phyloP scores from a whole-genome alignment of 2,113 vertebrate genomes.

The Cinclus cinclus region DNA sequence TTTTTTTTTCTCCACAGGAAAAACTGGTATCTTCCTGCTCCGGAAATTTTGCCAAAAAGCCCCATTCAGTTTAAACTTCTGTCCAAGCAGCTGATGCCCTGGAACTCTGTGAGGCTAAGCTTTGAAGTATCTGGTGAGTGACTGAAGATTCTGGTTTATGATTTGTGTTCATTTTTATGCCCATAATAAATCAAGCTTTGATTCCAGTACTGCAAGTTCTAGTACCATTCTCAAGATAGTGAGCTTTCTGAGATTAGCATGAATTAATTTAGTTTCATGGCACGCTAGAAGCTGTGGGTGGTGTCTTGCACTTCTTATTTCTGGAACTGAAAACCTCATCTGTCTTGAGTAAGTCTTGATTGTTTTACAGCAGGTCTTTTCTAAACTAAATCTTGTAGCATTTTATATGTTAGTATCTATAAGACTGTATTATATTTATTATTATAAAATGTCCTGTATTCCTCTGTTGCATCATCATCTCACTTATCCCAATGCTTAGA shows the following conservation, averaged over 20 bases:
- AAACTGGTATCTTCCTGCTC: constrained; percentile 94
- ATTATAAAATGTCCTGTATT: not conserved
- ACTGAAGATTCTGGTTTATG: not conserved
- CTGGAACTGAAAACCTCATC: not conserved
- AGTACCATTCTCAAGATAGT: not conserved
- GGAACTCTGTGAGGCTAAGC: constrained; percentile 83
- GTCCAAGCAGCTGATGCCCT: constrained; percentile 81
- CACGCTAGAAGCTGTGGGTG: not conserved
- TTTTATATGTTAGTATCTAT: not conserved
- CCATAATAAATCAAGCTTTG: not conserved
- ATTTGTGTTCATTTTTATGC: not conserved
- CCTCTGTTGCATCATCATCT: not conserved
- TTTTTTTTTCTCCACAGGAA: constrained; percentile 74
- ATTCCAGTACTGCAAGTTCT: not conserved
- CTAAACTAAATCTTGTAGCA: not conserved
- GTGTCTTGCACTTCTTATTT: not conserved
- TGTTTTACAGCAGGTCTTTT: not conserved
- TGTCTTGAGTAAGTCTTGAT: not conserved
- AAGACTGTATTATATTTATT: not conserved
- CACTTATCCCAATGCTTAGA: not conserved
- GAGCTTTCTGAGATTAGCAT: not conserved
- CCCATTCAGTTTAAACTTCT: constrained; percentile 83
- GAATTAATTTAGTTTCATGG: not conserved
- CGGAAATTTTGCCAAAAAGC: constrained; percentile 79
- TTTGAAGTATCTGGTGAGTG: constrained; percentile 86